Base-by-base conservation (phyloP, 2,113 vertebrate genomes). In the Conger conger region DNA sequence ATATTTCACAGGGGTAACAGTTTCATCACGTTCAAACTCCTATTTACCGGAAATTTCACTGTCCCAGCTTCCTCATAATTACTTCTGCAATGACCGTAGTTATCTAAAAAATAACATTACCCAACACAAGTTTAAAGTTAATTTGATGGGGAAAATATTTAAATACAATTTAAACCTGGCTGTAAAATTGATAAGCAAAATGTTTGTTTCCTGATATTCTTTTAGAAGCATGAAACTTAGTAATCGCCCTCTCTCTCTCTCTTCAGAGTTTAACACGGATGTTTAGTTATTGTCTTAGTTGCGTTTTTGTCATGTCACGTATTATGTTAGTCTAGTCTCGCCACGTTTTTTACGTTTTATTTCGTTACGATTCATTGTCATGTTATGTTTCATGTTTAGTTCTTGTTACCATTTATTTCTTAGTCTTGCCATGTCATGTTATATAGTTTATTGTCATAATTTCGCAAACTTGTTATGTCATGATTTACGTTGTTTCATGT, bases 211-310 rank as follows among this genome's bases (percentile, higher is more conserved):
- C 16, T 78, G 33, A 20, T 78, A 36, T 33, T 36, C 37, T 20
- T 77, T 17, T 15, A 77, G 82, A 23, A 40, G 9, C 30, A 18
- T 77, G 37, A 83, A 77, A 40, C 82, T 83, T 63, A 53, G 30
- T 30, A 37, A 27, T 40, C 27, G n/a, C 82, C 50, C 40, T 42
- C 82, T 42, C 45, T 76, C 40, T 42, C 82, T 42, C 45, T 77
- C 73, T 37, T 76, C 7, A 76, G 30, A 42, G 82, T 38, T 77
- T 27, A 77, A 27, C 73, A 77, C 73, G 33, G 82, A 53, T 83
- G 40, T 78, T n/a, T 35, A 53, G 76, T 77, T n/a, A n/a, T n/a
- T n/a, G n/a, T n/a, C n/a, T n/a, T n/a, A n/a, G n/a, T n/a, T n/a
- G n/a, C n/a, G n/a, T n/a, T n/a, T n/a, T n/a, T n/a, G n/a, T n/a